Evolutionary conservation across 2,113 vertebrate species (phyloP).

Genomic region (Microtus richardsoni): DNA sequence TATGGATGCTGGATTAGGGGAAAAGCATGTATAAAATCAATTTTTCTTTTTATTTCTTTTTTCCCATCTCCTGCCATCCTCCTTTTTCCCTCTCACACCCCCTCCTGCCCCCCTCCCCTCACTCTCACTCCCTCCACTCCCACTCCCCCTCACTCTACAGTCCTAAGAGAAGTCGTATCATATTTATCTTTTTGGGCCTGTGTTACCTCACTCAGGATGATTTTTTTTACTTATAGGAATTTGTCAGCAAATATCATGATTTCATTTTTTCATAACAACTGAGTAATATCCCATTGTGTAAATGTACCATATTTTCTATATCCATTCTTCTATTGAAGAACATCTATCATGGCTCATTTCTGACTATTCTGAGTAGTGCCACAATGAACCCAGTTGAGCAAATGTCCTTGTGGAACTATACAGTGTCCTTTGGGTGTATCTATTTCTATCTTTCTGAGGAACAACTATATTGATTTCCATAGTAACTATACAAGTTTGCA

Average conservation of each 20-base stretch:
- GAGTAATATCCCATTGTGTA: neutral
- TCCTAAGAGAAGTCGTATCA: too few species aligned
- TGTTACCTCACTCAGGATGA: neutral
- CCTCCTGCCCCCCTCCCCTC: too few species aligned
- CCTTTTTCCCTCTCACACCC: too few species aligned
- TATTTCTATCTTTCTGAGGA: neutral
- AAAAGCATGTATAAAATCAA: too few species aligned
- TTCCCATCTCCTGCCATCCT: too few species aligned
- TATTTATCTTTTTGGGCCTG: neutral
- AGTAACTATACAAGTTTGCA: too few species aligned
- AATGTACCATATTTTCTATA: neutral
- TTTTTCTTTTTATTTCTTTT: too few species aligned
- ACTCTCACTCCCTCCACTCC: too few species aligned
- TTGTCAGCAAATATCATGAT: neutral
- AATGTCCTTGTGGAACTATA: neutral
- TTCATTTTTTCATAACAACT: neutral
- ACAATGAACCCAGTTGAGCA: neutral
- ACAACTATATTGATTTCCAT: neutral
- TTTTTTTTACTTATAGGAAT: neutral
- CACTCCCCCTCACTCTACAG: too few species aligned
- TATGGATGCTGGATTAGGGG: too few species aligned
- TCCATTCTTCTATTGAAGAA: neutral
- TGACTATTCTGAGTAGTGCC: neutral
- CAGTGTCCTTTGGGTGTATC: neutral
- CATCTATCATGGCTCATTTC: neutral